Conservation (phyloP, 2,888 invertebrate species). For the Hydrotaea cyrtoneurina region DNA sequence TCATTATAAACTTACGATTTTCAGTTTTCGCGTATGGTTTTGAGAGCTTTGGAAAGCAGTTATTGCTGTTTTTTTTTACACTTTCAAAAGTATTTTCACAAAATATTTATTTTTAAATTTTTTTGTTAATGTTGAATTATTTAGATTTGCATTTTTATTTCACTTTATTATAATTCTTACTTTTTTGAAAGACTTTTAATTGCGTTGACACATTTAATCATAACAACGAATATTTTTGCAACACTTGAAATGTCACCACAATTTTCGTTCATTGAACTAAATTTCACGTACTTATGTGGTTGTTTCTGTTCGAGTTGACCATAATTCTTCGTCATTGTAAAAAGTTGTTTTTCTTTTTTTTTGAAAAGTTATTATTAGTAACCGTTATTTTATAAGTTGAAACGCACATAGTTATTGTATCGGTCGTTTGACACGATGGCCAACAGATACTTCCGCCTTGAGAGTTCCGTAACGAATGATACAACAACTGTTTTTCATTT, state of each 20-base stretch:
- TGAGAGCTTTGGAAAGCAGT: background rate
- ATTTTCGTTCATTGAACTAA: background rate
- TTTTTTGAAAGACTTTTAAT: background rate
- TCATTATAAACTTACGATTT: too few species aligned
- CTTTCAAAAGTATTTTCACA: conserved; percentile 10
- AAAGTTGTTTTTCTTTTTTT: background rate
- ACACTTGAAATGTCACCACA: background rate
- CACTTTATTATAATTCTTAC: background rate
- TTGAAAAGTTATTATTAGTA: background rate
- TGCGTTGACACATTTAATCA: background rate
- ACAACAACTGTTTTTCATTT: conserved; percentile 77
- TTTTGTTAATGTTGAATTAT: background rate
- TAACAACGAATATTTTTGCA: background rate
- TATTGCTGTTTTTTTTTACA: background rate
- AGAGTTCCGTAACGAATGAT: conserved; percentile 78
- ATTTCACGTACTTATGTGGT: background rate
- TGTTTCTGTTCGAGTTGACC: background rate
- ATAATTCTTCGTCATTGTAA: background rate
- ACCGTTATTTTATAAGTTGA: conserved; percentile 41
- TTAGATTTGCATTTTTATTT: background rate
- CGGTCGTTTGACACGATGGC: conserved; percentile 50
- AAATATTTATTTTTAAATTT: too few species aligned
- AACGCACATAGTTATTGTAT: conserved; percentile 48
- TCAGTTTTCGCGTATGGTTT: too few species aligned
- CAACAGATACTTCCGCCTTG: conserved; percentile 76